Evolutionary conservation across 1,140 invertebrate species (phyloP).

Genomic region (Drosophila tani): DNA sequence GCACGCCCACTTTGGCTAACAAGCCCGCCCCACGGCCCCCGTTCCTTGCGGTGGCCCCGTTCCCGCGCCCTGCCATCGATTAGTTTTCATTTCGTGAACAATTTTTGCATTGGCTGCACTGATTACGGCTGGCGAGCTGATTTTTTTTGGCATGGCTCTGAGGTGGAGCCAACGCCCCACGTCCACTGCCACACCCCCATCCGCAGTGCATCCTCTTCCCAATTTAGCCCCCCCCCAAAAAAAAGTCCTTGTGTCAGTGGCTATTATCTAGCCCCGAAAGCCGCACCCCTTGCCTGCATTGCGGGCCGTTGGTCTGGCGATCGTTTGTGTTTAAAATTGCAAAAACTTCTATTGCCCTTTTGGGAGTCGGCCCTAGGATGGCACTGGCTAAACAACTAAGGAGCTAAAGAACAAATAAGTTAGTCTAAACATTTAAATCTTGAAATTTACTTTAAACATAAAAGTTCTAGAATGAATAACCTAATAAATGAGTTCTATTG

Average conservation of each 20-base stretch:
- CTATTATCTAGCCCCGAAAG: conserved; percentile 23
- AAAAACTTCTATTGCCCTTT: neutral
- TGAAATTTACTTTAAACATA: no score
- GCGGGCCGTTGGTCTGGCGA: neutral
- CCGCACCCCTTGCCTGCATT: conserved; percentile 5
- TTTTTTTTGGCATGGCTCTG: conserved; percentile 37
- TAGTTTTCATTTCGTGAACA: conserved; percentile 79
- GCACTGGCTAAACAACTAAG: neutral
- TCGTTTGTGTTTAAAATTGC: conserved; percentile 17
- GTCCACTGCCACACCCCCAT: neutral
- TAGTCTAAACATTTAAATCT: neutral
- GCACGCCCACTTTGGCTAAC: conserved; percentile 33
- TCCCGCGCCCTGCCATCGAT: conserved; percentile 63
- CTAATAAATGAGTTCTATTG: no score
- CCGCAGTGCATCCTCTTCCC: neutral
- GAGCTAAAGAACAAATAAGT: neutral
- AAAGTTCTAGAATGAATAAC: no score
- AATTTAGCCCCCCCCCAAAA: neutral
- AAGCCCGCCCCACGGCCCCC: neutral
- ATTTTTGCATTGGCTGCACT: conserved; percentile 76
- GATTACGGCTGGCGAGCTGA: conserved; percentile 60
- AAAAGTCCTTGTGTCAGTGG: conserved; percentile 14
- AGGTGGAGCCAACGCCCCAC: conserved; percentile 15
- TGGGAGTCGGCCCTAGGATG: neutral
- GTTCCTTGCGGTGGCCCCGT: conserved; percentile 25